phyloP scores from a whole-genome alignment of 2,888 invertebrate species.

The Polyommatus icarus region DNA sequence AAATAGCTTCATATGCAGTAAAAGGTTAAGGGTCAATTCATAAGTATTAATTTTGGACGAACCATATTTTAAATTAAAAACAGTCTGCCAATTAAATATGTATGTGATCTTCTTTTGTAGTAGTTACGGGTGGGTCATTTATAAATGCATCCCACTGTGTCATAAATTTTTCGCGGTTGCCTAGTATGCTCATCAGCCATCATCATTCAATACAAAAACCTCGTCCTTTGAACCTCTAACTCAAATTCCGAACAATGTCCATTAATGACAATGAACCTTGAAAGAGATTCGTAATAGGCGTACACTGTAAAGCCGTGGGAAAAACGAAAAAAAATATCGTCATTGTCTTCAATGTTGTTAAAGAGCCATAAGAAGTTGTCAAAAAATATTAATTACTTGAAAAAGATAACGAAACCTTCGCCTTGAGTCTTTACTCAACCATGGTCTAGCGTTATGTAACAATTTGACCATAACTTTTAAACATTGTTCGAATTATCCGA shows the following conservation, averaged over 20 bases:
- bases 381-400: constrained; percentile 29
- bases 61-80: too few relatives aligned
- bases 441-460: constrained; percentile 22
- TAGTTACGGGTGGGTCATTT: too few relatives aligned
- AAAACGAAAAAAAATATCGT: neutral
- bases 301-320: neutral
- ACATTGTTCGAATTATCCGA: constrained; percentile 25
- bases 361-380: constrained; percentile 23
- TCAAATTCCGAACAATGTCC: neutral
- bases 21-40: too few relatives aligned
- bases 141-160: too few relatives aligned
- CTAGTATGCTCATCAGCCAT: too few relatives aligned
- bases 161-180: too few relatives aligned
- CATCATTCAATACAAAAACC: too few relatives aligned
- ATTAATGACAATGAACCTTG: neutral
- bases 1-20: too few relatives aligned
- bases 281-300: neutral
- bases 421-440: constrained; percentile 34
- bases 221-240: neutral
- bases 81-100: too few relatives aligned
- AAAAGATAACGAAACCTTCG: constrained; percentile 35
- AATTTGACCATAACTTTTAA: constrained; percentile 16
- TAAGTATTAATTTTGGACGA: too few relatives aligned
- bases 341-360: constrained; percentile 19
- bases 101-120: too few relatives aligned